Evolutionary conservation across 2,888 invertebrate genomes (phyloP), one percentile per base, ranked within the genome.

Genomic region (Schizaphis graminum): DNA sequence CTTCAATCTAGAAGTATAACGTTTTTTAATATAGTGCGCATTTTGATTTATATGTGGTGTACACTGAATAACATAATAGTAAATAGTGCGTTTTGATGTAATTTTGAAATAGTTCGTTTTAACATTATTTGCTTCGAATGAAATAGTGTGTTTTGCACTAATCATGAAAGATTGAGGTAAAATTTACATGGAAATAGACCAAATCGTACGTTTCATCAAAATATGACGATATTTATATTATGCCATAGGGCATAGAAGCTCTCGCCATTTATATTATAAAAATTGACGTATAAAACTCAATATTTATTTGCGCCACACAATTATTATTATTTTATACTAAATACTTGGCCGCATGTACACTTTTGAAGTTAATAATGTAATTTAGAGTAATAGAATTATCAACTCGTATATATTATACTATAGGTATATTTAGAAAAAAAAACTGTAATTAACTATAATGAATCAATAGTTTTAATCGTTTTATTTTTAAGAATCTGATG

Each of bases 401-500:
- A 77, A 77, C 35, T 77, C 77, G 21, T 35, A 77, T 35, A 77
- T 21, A 77, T 21, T 35, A 11, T 28, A 61, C 35, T 21, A 35
- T 67, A 21, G 26, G 26, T 57, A 35, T 21, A 8, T 35, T 7
- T 21, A 21, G 21, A 67, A 35, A 35, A 77, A 77, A 77, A 77
- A 77, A 77, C 77, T 24, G 77, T 77, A 77, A 77, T 77, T 35
- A 77, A 77, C 77, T 77, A 21, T 24, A 77, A 77, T 77, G 77
- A 77, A 77, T 35, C 77, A 35, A 77, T 77, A 35, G 77, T 77
- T 8, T 77, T 77, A 77, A 77, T 77, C 77, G 77, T 77, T 77
- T 77, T 77, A 35, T 77, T 77, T 67, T 35, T 77, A 35, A 21
- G 35, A 77, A 77, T 77, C 77, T 8, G 77, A 21, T 21, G 77